Evolutionary conservation across 1,140 invertebrate species (phyloP).

Genomic region (Drosophila parvula): DNA sequence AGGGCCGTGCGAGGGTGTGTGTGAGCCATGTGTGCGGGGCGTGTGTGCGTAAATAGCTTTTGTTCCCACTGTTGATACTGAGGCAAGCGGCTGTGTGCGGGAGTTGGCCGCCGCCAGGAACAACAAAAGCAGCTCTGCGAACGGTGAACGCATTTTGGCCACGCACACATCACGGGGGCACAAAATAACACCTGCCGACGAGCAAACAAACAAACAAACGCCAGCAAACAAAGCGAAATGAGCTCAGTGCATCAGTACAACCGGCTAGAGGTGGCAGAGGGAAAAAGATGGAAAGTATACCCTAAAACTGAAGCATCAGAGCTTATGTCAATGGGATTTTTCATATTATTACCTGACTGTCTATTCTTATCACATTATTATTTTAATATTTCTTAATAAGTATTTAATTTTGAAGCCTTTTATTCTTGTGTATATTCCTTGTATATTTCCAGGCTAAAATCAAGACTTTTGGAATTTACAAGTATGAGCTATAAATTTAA

Average conservation of each 20-base stretch:
- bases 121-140: constrained; percentile 61
- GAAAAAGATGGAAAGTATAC: not conserved
- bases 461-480: not conserved
- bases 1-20: constrained; percentile 19
- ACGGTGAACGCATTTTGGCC: constrained; percentile 69
- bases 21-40: constrained; percentile 6
- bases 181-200: constrained; percentile 79
- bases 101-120: constrained; percentile 37
- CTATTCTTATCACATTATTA: not conserved
- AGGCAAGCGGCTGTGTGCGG: constrained; percentile 19
- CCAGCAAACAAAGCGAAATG: constrained; percentile 73
- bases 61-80: constrained; percentile 55
- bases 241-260: constrained; percentile 37
- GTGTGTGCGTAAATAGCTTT: constrained; percentile 75
- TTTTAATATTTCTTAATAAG: not conserved
- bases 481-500: not conserved
- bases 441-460: not conserved
- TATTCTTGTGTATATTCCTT: too few relatives aligned
- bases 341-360: not conserved
- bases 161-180: constrained; percentile 70
- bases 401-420: not conserved
- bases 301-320: not conserved
- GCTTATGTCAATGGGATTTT: not conserved
- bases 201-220: constrained; percentile 75
- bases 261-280: constrained; percentile 22